These are phyloP conservation scores for Andrena flavipes DNA, from an alignment of 2,888 invertebrate species.

Conservation along the genomic window DNA sequence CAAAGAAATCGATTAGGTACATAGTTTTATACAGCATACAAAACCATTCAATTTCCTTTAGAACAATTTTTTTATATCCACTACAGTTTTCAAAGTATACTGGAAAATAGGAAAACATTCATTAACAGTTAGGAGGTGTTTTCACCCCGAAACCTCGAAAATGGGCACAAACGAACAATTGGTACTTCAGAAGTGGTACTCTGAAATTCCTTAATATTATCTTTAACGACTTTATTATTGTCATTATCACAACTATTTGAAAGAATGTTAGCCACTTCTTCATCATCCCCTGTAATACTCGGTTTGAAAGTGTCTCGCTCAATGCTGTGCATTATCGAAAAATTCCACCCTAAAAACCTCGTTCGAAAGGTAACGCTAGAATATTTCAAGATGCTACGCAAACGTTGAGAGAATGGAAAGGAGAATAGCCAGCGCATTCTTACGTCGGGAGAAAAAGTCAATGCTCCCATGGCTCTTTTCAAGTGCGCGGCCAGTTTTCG, in stretches of 20 bases:
- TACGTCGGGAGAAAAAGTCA: neutral
- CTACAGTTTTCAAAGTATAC: no score
- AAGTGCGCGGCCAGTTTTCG: slow-evolving; percentile 44
- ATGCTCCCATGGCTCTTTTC: slow-evolving; percentile 12
- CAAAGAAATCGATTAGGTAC: no score
- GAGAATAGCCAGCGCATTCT: neutral
- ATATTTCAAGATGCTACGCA: neutral
- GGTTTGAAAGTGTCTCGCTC: no score
- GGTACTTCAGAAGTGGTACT: no score
- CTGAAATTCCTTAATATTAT: slow-evolving; percentile 23
- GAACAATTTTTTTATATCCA: no score
- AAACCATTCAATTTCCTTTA: no score
- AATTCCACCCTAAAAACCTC: neutral
- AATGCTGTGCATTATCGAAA: neutral
- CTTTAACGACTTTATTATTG: slow-evolving; percentile 19
- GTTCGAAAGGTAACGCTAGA: neutral
- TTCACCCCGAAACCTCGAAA: no score
- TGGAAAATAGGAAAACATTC: no score
- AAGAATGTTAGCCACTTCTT: slow-evolving; percentile 33
- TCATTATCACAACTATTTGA: slow-evolving; percentile 29
- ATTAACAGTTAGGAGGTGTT: no score
- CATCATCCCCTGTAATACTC: slow-evolving; percentile 6
- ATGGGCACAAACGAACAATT: no score
- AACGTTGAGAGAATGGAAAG: neutral
- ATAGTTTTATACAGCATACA: no score